These are phyloP conservation scores for Polyodon spathula DNA, from an alignment of 2,113 vertebrate species.

Conservation along the genomic window DNA sequence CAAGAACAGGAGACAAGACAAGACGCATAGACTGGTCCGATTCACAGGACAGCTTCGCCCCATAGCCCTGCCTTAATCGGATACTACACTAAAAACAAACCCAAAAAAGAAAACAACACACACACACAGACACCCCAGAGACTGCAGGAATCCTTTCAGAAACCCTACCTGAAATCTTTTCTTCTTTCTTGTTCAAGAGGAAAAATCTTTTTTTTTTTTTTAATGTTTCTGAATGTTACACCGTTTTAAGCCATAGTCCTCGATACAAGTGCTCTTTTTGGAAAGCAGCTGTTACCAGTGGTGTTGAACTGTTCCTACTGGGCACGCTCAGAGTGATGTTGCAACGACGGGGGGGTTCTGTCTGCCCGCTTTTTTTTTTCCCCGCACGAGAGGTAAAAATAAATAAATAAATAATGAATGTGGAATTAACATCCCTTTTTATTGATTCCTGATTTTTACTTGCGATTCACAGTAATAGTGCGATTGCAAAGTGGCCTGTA, in stretches of 20 bases:
- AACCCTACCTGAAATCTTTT: slow-evolving; percentile 30
- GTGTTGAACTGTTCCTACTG: slow-evolving; percentile 40
- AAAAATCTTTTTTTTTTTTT: slow-evolving; percentile 16
- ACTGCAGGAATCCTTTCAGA: slow-evolving; percentile 22
- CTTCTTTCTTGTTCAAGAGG: too few relatives aligned
- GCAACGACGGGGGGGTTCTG: slow-evolving; percentile 14
- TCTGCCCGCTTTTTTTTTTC: slow-evolving; percentile 31
- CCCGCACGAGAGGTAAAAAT: slow-evolving; percentile 44
- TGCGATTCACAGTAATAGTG: too few relatives aligned
- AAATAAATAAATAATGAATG: too few relatives aligned
- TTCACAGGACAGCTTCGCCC: slow-evolving; percentile 28
- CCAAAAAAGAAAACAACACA: slow-evolving; percentile 39
- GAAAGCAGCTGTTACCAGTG: slow-evolving; percentile 60
- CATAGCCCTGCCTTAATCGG: slow-evolving; percentile 36
- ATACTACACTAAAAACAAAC: slow-evolving; percentile 34
- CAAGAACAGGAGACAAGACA: neutral
- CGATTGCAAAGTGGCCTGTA: too few relatives aligned
- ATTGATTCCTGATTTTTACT: too few relatives aligned
- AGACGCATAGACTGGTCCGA: neutral
- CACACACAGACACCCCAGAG: slow-evolving; percentile 25
- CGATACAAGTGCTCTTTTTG: slow-evolving; percentile 63
- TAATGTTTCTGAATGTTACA: slow-evolving; percentile 41
- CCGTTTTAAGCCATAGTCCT: slow-evolving; percentile 45
- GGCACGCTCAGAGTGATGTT: slow-evolving; percentile 12
- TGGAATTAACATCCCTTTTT: too few relatives aligned